Evolutionary conservation across 37 sponge, comb jelly and placozoan genomes (phyloP).

Genomic region (Geodia barretti): DNA sequence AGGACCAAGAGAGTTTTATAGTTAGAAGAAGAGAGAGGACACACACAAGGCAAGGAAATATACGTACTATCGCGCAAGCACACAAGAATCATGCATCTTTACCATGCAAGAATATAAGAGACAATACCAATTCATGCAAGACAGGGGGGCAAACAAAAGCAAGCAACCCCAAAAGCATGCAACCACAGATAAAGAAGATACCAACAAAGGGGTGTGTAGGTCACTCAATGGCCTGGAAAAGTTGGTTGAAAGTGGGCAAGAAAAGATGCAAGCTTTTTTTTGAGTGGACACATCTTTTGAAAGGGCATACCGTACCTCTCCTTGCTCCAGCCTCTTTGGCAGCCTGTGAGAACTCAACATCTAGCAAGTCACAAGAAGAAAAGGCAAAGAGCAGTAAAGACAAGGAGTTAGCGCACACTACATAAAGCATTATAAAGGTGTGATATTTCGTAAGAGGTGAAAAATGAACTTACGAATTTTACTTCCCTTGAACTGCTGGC

Average conservation of each 20-base stretch:
- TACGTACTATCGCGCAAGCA: too few species aligned
- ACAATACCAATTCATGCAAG: too few species aligned
- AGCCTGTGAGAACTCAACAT: constrained; percentile 79
- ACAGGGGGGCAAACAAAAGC: neutral
- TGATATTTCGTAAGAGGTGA: neutral
- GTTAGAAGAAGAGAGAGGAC: too few species aligned
- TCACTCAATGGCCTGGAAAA: neutral
- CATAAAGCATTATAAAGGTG: neutral
- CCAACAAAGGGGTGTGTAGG: neutral
- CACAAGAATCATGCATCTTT: too few species aligned
- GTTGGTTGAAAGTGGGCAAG: neutral
- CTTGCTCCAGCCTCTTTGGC: constrained; percentile 75
- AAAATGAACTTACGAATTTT: constrained; percentile 56
- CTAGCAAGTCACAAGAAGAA: constrained; percentile 24
- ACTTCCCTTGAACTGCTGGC: constrained; percentile 39
- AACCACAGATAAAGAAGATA: too few species aligned
- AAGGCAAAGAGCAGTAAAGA: neutral
- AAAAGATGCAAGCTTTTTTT: neutral
- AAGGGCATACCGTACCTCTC: constrained; percentile 27
- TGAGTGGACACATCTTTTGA: neutral
- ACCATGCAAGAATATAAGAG: too few species aligned
- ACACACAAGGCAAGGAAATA: too few species aligned
- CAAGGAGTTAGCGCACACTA: neutral
- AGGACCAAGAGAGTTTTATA: neutral
- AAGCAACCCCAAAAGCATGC: too few species aligned